These are phyloP conservation scores for Heliconius nattereri DNA, from an alignment of 1,140 invertebrate genomes.

Conservation along the genomic window DNA sequence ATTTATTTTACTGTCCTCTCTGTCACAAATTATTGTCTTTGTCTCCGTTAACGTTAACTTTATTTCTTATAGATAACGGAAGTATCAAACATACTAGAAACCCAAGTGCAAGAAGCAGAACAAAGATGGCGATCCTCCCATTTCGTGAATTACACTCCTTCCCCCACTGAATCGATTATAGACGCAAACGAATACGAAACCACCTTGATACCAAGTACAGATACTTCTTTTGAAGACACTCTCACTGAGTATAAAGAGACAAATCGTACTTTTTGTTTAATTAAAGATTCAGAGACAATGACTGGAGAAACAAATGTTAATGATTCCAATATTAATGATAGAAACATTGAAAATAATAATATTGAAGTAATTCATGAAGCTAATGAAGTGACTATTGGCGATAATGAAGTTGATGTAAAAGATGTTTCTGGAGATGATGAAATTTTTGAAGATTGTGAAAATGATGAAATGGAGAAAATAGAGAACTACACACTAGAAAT, in stretches of 20 bases:
- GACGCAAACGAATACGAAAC: slow-evolving; percentile 50
- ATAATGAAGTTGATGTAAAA: background rate
- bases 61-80: slow-evolving; percentile 53
- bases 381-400: slow-evolving; percentile 8
- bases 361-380: slow-evolving; percentile 24
- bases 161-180: slow-evolving; percentile 44
- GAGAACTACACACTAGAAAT: slow-evolving; percentile 70
- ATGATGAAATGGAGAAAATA: slow-evolving; percentile 36
- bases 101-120: slow-evolving; percentile 58
- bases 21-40: too few relatives aligned
- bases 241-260: slow-evolving; percentile 53
- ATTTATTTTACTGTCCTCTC: too few relatives aligned
- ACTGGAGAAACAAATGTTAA: background rate
- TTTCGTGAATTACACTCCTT: slow-evolving; percentile 48
- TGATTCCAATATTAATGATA: slow-evolving; percentile 26
- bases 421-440: slow-evolving; percentile 51
- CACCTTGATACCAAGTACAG: slow-evolving; percentile 55
- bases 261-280: background rate
- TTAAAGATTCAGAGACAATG: slow-evolving; percentile 27
- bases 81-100: slow-evolving; percentile 63
- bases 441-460: slow-evolving; percentile 64
- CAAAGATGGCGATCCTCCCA: slow-evolving; percentile 50
- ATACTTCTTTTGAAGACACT: slow-evolving; percentile 62
- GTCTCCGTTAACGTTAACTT: background rate
- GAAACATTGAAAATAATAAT: slow-evolving; percentile 26